A percentile compares a stretch with the other conserved stretches of the same genome.
Conservation (phyloP, 2,888 invertebrate genomes). For the Pollenia griseotomentosa region DNA sequence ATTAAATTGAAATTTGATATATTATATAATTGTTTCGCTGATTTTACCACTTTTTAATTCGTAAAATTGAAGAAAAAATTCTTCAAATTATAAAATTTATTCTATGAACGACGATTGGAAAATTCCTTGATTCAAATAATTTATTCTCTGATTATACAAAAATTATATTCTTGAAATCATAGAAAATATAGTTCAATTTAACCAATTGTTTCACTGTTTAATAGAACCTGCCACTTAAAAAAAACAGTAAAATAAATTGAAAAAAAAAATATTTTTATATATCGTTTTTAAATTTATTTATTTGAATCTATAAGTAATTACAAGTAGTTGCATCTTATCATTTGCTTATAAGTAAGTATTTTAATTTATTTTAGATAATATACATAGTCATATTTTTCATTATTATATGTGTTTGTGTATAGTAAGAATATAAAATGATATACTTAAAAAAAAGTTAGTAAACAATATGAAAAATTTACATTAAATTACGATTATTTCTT, state of each 20-base stretch:
- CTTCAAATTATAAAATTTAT: slow-evolving; percentile 26
- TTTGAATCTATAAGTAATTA: slow-evolving; percentile 34
- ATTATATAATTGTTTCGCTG: slow-evolving; percentile 10
- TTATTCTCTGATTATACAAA: slow-evolving; percentile 38
- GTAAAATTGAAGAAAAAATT: slow-evolving; percentile 25
- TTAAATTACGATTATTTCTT: slow-evolving; percentile 31
- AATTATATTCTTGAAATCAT: slow-evolving; percentile 37
- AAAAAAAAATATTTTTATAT: slow-evolving; percentile 35
- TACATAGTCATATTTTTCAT: slow-evolving; percentile 40
- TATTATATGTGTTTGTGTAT: slow-evolving; percentile 23
- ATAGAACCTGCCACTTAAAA: slow-evolving; percentile 35
- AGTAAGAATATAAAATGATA: slow-evolving; percentile 27
- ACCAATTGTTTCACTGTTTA: slow-evolving; percentile 42
- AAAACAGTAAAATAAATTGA: slow-evolving; percentile 43
- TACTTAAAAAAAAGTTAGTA: slow-evolving; percentile 33
- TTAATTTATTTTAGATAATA: slow-evolving; percentile 45
- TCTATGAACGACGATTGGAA: slow-evolving; percentile 34
- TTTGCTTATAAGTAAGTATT: background rate
- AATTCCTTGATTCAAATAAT: slow-evolving; percentile 40
- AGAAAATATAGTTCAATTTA: slow-evolving; percentile 43
- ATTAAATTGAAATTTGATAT: background rate
- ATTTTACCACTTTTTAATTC: slow-evolving; percentile 13
- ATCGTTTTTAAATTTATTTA: slow-evolving; percentile 23
- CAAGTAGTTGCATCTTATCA: slow-evolving; percentile 34
- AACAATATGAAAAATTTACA: slow-evolving; percentile 15